These are phyloP conservation scores for Orussus abietinus DNA, from an alignment of 1,140 invertebrate genomes.

Conservation along the genomic window DNA sequence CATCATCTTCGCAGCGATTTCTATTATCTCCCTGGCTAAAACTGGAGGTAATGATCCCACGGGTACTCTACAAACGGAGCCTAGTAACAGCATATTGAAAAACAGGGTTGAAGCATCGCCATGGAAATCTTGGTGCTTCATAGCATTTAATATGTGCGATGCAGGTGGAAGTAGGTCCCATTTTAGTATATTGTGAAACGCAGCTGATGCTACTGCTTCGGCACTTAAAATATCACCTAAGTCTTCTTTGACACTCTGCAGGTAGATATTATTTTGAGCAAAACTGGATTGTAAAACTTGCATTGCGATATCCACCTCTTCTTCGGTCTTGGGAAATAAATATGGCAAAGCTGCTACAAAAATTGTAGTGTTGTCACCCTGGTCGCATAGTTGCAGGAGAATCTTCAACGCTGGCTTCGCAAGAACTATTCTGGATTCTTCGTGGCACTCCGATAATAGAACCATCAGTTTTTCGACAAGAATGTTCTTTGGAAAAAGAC, in stretches of 20 bases:
- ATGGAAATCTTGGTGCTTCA: slow-evolving; percentile 32
- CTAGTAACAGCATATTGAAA: slow-evolving; percentile 46
- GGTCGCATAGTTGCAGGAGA: slow-evolving; percentile 35
- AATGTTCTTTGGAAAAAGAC: slow-evolving; percentile 28
- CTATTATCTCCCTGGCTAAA: slow-evolving; percentile 35
- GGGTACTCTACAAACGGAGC: slow-evolving; percentile 42
- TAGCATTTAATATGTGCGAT: slow-evolving; percentile 31
- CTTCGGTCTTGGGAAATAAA: slow-evolving; percentile 55
- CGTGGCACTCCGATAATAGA: slow-evolving; percentile 39
- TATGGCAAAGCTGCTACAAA: slow-evolving; percentile 57
- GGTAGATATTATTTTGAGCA: slow-evolving; percentile 44
- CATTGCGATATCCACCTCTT: slow-evolving; percentile 49
- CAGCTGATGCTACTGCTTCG: slow-evolving; percentile 32
- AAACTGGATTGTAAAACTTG: slow-evolving; percentile 54
- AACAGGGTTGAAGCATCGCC: slow-evolving; percentile 40
- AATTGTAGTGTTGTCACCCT: slow-evolving; percentile 36
- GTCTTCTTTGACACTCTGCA: slow-evolving; percentile 41
- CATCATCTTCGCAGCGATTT: slow-evolving; percentile 42
- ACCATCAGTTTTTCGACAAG: slow-evolving; percentile 38
- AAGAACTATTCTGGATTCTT: slow-evolving; percentile 21
- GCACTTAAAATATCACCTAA: slow-evolving; percentile 35
- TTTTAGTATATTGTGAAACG: slow-evolving; percentile 44
- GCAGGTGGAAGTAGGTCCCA: slow-evolving; percentile 35
- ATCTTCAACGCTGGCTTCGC: slow-evolving; percentile 40
- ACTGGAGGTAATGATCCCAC: slow-evolving; percentile 30